phyloP scores from a whole-genome alignment of 2,113 vertebrate species.

The Semnopithecus entellus region DNA sequence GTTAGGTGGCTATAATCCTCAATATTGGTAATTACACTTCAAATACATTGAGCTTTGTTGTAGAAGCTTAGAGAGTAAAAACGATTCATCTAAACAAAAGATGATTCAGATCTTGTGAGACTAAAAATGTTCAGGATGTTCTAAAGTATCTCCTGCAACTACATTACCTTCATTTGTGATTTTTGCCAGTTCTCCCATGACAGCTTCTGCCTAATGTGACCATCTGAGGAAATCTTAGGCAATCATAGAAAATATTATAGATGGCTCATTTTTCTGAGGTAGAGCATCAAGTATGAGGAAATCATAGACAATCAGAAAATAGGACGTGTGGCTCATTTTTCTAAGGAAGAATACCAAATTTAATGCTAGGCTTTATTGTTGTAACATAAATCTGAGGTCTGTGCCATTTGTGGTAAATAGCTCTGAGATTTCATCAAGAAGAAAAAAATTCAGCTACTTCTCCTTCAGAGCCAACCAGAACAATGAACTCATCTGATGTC shows the following conservation, averaged over 20 bases:
- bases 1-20: conserved; percentile 54
- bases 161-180: conserved; percentile 30
- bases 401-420: background rate
- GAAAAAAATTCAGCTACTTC: background rate
- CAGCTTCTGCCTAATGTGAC: background rate
- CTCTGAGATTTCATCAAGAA: background rate
- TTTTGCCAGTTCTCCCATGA: background rate
- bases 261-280: conserved; percentile 21
- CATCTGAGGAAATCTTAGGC: conserved; percentile 12
- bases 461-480: background rate
- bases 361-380: background rate
- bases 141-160: background rate
- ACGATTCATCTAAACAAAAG: conserved; percentile 56
- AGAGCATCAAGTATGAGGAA: background rate
- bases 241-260: background rate
- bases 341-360: background rate
- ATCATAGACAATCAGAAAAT: background rate
- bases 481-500: background rate
- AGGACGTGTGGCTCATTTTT: background rate
- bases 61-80: conserved; percentile 48
- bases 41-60: conserved; percentile 63
- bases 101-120: conserved; percentile 49
- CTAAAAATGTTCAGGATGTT: background rate
- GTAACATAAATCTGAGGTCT: background rate
- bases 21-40: conserved; percentile 70